phyloP scores from a whole-genome alignment of 2,888 invertebrate species.

The Harmothoe impar region DNA sequence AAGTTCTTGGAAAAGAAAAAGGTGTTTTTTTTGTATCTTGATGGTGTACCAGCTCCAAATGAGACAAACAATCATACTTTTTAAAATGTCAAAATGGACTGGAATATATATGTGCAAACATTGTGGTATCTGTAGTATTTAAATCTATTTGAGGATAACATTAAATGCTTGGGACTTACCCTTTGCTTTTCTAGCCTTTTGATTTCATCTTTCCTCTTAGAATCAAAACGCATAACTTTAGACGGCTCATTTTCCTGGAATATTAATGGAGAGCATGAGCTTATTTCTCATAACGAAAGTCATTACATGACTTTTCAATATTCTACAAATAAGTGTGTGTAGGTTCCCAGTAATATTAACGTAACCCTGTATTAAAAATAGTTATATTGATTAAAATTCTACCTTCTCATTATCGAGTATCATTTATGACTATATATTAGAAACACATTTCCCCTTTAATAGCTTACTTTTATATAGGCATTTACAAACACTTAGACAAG shows the following conservation, averaged over 20 bases:
- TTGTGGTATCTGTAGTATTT: no score
- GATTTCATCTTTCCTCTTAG: slow-evolving; percentile 76
- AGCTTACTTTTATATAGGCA: background rate
- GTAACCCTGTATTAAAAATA: background rate
- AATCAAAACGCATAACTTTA: slow-evolving; percentile 77
- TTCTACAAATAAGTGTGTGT: background rate
- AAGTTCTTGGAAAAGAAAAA: no score
- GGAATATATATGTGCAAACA: no score
- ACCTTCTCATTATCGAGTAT: background rate
- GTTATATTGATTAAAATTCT: background rate
- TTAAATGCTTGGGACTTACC: background rate
- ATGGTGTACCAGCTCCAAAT: no score
- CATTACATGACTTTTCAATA: background rate
- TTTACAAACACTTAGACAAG: background rate
- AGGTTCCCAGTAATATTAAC: background rate
- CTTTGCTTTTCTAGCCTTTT: slow-evolving; percentile 71
- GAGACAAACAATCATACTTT: no score
- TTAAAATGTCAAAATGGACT: no score
- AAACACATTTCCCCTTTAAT: background rate
- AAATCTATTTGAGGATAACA: background rate
- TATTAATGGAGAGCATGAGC: slow-evolving; percentile 65
- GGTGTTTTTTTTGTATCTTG: no score
- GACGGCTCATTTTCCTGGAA: slow-evolving; percentile 76
- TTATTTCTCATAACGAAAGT: background rate
- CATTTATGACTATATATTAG: background rate